Percentiles rank a stretch among this genome's conserved stretches.
Evolutionary conservation across 2,113 vertebrate species (phyloP).

Genomic region (Ophiodon elongatus): DNA sequence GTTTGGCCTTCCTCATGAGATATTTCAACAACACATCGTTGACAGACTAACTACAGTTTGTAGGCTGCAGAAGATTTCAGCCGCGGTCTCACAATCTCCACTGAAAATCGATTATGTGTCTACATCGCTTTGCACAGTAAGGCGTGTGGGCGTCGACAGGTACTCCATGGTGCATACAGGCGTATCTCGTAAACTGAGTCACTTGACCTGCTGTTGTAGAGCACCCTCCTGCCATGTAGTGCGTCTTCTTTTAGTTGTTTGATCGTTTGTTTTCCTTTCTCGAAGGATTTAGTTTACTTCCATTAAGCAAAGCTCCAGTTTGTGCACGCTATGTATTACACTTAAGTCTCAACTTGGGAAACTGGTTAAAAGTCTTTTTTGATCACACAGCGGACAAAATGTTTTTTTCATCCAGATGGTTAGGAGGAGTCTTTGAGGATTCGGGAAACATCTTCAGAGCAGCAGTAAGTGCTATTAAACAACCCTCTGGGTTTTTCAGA

Average conservation of each 20-base stretch:
- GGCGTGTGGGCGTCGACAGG: too few species aligned
- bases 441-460: constrained; percentile 19
- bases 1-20: too few species aligned
- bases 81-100: too few species aligned
- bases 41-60: too few species aligned
- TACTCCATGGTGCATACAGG: too few species aligned
- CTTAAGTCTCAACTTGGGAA: not conserved
- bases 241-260: not conserved
- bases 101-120: too few species aligned
- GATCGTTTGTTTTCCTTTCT: too few species aligned
- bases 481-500: constrained; percentile 19
- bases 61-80: too few species aligned
- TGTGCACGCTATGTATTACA: not conserved
- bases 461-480: constrained; percentile 19
- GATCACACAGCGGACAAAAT: not conserved
- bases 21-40: too few species aligned
- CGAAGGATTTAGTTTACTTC: not conserved
- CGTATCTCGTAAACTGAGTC: too few species aligned
- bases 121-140: too few species aligned
- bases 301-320: not conserved
- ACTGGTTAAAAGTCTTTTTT: not conserved
- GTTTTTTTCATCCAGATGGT: constrained; percentile 2
- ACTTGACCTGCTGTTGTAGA: too few species aligned
- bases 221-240: not conserved
- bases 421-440: constrained; percentile 9